Evolutionary conservation across 2,113 vertebrate genomes (phyloP).

Genomic region (Acanthisitta chloris): DNA sequence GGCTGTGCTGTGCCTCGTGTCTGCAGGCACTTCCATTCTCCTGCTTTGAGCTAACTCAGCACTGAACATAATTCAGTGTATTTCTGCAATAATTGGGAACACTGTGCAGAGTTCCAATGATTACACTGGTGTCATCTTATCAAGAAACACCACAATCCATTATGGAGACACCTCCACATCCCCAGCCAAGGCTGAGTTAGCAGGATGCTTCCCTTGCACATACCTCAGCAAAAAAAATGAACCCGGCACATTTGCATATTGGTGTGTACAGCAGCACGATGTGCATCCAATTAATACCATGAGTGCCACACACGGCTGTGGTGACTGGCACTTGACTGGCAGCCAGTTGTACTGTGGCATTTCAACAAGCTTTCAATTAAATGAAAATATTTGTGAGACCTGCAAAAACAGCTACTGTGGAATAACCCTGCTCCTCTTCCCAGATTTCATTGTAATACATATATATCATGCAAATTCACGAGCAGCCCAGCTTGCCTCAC

Average conservation of each 20-base stretch:
- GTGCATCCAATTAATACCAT: conserved; percentile 46
- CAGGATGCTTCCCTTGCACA: conserved; percentile 9
- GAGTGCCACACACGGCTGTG: conserved; percentile 1
- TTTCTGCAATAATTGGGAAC: conserved; percentile 40
- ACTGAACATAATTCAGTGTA: not conserved
- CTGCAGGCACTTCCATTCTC: not conserved
- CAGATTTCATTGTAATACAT: not conserved
- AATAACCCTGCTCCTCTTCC: not conserved
- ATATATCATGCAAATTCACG: not conserved
- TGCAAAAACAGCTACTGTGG: not conserved
- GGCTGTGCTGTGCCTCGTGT: not conserved
- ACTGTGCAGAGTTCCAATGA: conserved; percentile 15
- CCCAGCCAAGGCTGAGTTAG: not conserved
- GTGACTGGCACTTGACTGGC: conserved; percentile 61
- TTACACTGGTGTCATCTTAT: conserved; percentile 46
- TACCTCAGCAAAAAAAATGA: conserved; percentile 34
- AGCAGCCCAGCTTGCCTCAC: not conserved
- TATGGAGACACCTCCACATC: conserved; percentile 53
- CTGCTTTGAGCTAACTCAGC: not conserved
- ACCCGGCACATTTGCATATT: conserved; percentile 39
- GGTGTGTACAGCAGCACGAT: conserved; percentile 5
- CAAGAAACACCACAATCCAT: conserved; percentile 51
- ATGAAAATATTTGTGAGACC: conserved; percentile 46
- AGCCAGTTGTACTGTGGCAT: conserved; percentile 36
- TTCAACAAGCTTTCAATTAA: conserved; percentile 59